phyloP scores from a whole-genome alignment of 2,113 vertebrate species.

The Lampris incognitus region DNA sequence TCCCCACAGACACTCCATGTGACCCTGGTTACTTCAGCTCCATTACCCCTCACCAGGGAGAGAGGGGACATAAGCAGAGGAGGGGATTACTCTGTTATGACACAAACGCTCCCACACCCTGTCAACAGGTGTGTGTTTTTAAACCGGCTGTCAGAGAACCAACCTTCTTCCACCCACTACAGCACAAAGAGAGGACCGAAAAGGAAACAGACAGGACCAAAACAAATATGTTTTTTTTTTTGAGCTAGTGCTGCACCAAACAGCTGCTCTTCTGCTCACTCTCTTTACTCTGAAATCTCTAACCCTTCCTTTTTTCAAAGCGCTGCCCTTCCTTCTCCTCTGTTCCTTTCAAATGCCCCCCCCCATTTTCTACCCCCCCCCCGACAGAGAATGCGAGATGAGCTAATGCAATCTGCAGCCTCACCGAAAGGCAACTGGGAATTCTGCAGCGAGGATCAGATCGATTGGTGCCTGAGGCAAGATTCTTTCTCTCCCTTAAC shows the following conservation, averaged over 20 bases:
- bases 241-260: neutral
- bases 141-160: constrained; percentile 10
- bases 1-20: constrained; percentile 48
- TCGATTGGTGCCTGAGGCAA: constrained; percentile 78
- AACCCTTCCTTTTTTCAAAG: constrained; percentile 63
- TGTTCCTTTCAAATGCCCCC: constrained; percentile 48
- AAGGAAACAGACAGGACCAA: constrained; percentile 25
- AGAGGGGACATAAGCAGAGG: constrained; percentile 23
- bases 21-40: constrained; percentile 66
- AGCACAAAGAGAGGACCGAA: constrained; percentile 3
- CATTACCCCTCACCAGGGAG: constrained; percentile 55
- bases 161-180: constrained; percentile 4
- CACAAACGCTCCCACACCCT: constrained; percentile 17
- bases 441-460: constrained; percentile 76
- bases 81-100: constrained; percentile 47
- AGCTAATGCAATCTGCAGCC: constrained; percentile 76
- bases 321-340: constrained; percentile 56
- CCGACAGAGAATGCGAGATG: constrained; percentile 78
- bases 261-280: constrained; percentile 21
- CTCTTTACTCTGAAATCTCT: constrained; percentile 39
- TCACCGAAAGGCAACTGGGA: constrained; percentile 78
- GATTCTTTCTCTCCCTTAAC: constrained; percentile 64
- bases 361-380: constrained; percentile 26
- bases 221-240: constrained; percentile 17
- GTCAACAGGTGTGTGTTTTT: constrained; percentile 55